A percentile compares a stretch with the other conserved stretches of the same genome.
These are phyloP conservation scores for Scartelaos histophorus DNA, from an alignment of 2,113 vertebrate species.

Conservation along the genomic window DNA sequence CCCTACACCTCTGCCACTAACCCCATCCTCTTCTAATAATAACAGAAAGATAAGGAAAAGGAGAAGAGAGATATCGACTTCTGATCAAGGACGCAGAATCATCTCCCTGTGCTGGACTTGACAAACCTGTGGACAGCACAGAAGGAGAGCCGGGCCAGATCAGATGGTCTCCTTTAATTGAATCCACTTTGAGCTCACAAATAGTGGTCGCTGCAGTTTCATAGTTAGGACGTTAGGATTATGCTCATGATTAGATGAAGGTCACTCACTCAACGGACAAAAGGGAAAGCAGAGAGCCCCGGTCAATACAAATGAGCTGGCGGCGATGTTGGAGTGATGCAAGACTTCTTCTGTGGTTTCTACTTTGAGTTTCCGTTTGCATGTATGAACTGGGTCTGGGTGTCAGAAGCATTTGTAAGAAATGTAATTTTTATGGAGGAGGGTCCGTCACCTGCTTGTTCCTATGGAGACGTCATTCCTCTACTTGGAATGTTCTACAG, in stretches of 20 bases:
- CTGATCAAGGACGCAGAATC: background rate
- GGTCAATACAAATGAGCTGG: conserved; percentile 5
- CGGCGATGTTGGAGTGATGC: background rate
- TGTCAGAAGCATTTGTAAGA: too few species aligned
- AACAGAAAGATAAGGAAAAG: background rate
- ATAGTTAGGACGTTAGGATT: background rate
- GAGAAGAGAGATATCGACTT: background rate
- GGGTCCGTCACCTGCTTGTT: too few species aligned
- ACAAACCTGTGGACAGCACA: conserved; percentile 1
- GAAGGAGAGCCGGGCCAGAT: background rate
- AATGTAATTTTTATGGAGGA: too few species aligned
- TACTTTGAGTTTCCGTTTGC: background rate
- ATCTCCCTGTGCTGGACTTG: background rate
- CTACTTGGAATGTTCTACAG: too few species aligned
- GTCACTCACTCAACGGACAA: background rate
- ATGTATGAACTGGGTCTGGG: background rate
- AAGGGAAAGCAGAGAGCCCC: background rate
- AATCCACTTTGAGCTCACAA: background rate
- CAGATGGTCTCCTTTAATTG: background rate
- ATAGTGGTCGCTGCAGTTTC: background rate
- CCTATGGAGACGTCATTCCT: too few species aligned
- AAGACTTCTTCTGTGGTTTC: background rate
- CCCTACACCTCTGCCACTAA: too few species aligned
- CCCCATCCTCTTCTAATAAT: background rate
- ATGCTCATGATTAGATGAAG: background rate